A percentile compares a stretch with the other conserved stretches of the same genome.
phyloP scores from a whole-genome alignment of 2,888 invertebrate genomes.

The Oxycera nigricornis region DNA sequence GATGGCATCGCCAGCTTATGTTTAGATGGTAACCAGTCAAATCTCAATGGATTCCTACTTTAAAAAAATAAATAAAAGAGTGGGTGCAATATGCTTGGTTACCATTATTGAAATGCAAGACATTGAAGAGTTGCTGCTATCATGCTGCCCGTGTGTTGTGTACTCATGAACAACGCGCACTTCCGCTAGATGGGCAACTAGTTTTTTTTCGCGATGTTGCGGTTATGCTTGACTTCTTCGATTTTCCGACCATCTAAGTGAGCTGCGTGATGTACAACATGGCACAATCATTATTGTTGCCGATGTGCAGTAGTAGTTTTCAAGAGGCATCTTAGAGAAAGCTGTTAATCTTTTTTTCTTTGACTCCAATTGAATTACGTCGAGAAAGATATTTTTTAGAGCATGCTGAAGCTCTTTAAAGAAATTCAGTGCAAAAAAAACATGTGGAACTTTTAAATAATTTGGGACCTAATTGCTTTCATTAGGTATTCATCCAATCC shows the following conservation, averaged over 20 bases:
- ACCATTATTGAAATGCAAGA: background rate
- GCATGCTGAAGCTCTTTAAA: too few relatives aligned
- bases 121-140: background rate
- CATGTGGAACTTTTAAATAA: too few relatives aligned
- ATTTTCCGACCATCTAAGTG: background rate
- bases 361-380: background rate
- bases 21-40: background rate
- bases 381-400: background rate
- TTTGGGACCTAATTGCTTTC: too few relatives aligned
- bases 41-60: background rate
- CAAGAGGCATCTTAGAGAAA: background rate
- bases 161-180: background rate
- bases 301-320: background rate
- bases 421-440: too few relatives aligned
- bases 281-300: background rate
- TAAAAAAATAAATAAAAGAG: background rate
- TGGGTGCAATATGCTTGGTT: constrained; percentile 16
- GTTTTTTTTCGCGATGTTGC: background rate
- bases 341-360: background rate
- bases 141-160: background rate
- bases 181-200: constrained; percentile 26
- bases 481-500: too few relatives aligned
- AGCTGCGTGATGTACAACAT: background rate
- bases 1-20: background rate
- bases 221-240: constrained; percentile 2